Evolutionary conservation across 2,888 invertebrate genomes (phyloP).

Genomic region (Rotaria magnacalcarata): DNA sequence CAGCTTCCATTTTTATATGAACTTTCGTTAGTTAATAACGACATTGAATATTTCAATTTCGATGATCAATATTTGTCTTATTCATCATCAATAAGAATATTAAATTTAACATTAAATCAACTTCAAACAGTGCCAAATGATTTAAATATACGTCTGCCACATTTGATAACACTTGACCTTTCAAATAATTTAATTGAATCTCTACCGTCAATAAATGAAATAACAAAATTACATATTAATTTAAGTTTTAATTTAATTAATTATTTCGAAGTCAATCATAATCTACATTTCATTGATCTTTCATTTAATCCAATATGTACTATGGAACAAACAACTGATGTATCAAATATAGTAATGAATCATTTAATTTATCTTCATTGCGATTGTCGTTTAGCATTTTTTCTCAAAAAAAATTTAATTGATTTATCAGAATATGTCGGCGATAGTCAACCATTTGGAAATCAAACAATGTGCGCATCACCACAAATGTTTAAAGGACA

Average conservation of each 20-base stretch:
- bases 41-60: background rate
- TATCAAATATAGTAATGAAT: background rate
- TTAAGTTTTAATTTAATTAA: slow-evolving; percentile 13
- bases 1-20: background rate
- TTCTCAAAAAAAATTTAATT: background rate
- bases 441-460: background rate
- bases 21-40: background rate
- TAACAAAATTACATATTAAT: background rate
- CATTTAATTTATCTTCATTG: background rate
- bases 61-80: background rate
- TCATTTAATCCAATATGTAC: slow-evolving; percentile 30
- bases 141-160: background rate
- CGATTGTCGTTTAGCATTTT: slow-evolving; percentile 33
- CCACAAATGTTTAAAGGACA: background rate
- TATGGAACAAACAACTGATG: background rate
- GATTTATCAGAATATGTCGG: background rate
- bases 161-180: background rate
- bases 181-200: background rate
- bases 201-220: background rate
- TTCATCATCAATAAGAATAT: background rate
- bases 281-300: background rate
- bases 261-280: background rate
- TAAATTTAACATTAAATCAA: slow-evolving; percentile 24
- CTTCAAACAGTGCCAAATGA: background rate
- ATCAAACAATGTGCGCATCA: background rate